Percentiles rank a stretch among this genome's conserved stretches.
Evolutionary conservation across 37 sponge, comb jelly and placozoan genomes (phyloP).

Genomic region (Corticium candelabrum): DNA sequence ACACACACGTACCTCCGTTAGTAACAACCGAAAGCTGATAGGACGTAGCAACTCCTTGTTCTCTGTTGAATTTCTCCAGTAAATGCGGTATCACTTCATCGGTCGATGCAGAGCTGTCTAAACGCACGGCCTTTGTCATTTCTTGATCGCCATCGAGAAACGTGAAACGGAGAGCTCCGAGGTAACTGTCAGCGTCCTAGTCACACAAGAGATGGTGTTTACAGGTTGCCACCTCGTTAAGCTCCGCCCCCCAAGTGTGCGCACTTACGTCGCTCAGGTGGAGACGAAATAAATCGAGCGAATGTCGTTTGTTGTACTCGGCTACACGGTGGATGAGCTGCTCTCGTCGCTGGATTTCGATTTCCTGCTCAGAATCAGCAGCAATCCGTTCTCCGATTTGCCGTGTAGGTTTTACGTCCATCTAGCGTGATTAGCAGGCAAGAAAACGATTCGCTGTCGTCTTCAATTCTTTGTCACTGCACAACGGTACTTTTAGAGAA

Average conservation of each 20-base stretch:
- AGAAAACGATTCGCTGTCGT: too few relatives aligned
- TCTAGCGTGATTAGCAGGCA: too few relatives aligned
- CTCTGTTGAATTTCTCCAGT: neutral
- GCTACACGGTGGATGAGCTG: neutral
- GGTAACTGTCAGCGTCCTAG: neutral
- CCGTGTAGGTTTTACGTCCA: too few relatives aligned
- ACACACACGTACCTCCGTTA: too few relatives aligned
- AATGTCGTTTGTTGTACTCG: neutral
- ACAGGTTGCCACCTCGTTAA: neutral
- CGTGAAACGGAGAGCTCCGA: neutral
- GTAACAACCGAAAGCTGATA: too few relatives aligned
- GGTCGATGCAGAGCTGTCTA: neutral
- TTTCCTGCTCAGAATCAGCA: too few relatives aligned
- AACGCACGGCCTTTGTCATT: neutral
- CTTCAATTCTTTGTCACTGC: too few relatives aligned
- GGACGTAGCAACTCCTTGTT: too few relatives aligned
- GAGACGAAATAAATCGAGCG: neutral
- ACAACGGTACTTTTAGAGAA: too few relatives aligned
- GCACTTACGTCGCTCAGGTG: neutral
- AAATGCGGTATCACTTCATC: neutral
- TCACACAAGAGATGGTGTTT: neutral
- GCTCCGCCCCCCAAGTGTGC: neutral
- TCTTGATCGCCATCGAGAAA: neutral
- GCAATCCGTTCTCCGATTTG: too few relatives aligned
- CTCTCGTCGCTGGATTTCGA: too few relatives aligned